Conservation (phyloP, 2,797 vertebrate genomes). For the Zenarchopterus dispar region DNA sequence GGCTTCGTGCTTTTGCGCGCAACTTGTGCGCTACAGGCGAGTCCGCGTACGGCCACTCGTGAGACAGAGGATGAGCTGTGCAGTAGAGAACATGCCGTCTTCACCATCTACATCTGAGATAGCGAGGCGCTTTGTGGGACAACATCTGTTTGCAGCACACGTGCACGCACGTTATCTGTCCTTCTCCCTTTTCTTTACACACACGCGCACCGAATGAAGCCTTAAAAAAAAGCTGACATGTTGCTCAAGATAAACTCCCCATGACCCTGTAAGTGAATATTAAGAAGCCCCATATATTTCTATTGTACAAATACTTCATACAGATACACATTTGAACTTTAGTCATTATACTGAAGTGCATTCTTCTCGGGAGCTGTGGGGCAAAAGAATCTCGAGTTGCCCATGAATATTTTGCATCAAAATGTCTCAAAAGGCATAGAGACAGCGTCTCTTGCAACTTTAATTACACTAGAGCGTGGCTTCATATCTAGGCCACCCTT, state of each 20-base stretch:
- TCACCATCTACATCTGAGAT: slow-evolving; percentile 64
- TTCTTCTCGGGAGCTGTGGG: slow-evolving; percentile 27
- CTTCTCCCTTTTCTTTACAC: slow-evolving; percentile 19
- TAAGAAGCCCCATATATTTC: slow-evolving; percentile 11
- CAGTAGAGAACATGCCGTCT: slow-evolving; percentile 51
- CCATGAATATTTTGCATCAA: slow-evolving; percentile 64
- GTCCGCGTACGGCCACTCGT: slow-evolving; percentile 1
- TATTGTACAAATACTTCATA: background rate
- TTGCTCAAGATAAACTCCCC: slow-evolving; percentile 56
- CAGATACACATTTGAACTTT: too few species aligned
- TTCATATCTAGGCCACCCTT: slow-evolving; percentile 68
- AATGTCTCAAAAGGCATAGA: slow-evolving; percentile 62
- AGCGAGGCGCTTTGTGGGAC: slow-evolving; percentile 62
- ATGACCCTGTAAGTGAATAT: slow-evolving; percentile 39
- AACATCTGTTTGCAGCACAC: slow-evolving; percentile 69
- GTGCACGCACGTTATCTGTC: slow-evolving; percentile 11
- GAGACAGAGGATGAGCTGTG: slow-evolving; percentile 16
- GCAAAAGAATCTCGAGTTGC: slow-evolving; percentile 48
- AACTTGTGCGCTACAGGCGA: slow-evolving; percentile 33
- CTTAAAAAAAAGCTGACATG: slow-evolving; percentile 57
- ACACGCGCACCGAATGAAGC: slow-evolving; percentile 36
- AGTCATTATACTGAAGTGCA: slow-evolving; percentile 22
- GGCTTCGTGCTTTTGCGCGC: slow-evolving; percentile 25
- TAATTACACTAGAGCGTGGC: slow-evolving; percentile 69
- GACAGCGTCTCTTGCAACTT: slow-evolving; percentile 76